Conservation (phyloP, 2,888 invertebrate species). For the Drosophila quinaria region DNA sequence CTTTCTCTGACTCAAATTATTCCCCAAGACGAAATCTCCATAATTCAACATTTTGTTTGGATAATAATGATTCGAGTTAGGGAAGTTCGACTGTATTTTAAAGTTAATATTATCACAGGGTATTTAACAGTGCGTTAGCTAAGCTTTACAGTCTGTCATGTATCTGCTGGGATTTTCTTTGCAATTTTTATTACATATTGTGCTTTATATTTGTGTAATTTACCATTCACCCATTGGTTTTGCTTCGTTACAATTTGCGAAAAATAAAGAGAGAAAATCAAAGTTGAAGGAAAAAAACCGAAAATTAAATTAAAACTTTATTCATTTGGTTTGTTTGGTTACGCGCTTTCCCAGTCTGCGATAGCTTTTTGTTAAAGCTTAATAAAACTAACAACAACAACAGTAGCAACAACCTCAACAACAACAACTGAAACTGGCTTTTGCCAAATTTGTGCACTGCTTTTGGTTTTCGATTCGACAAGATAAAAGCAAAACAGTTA, state of each 20-base stretch:
- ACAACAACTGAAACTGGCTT: conserved; percentile 53
- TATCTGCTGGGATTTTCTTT: conserved; percentile 15
- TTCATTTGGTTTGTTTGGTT: conserved; percentile 47
- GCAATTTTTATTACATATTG: conserved; percentile 51
- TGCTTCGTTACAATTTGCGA: conserved; percentile 52
- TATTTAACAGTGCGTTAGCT: background rate
- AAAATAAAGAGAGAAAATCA: conserved; percentile 22
- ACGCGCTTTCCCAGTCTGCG: conserved; percentile 62
- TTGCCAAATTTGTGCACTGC: conserved; percentile 66
- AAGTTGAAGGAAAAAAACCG: conserved; percentile 27
- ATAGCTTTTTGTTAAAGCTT: conserved; percentile 23
- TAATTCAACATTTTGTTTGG: no score
- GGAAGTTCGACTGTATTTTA: no score
- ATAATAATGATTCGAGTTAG: no score
- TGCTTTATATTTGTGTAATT: conserved; percentile 58
- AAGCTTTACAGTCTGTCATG: background rate
- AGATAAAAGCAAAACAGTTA: conserved; percentile 45
- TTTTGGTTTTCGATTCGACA: conserved; percentile 32
- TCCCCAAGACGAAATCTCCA: no score
- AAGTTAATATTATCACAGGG: no score
- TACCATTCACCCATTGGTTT: conserved; percentile 57
- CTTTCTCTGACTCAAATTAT: no score
- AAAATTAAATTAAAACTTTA: conserved; percentile 63
- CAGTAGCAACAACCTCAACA: conserved; percentile 17
- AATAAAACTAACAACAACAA: conserved; percentile 19